Percentiles rank a stretch among this genome's conserved stretches.
phyloP scores from a whole-genome alignment of 2,888 invertebrate species.

The Heliconius charithonia region DNA sequence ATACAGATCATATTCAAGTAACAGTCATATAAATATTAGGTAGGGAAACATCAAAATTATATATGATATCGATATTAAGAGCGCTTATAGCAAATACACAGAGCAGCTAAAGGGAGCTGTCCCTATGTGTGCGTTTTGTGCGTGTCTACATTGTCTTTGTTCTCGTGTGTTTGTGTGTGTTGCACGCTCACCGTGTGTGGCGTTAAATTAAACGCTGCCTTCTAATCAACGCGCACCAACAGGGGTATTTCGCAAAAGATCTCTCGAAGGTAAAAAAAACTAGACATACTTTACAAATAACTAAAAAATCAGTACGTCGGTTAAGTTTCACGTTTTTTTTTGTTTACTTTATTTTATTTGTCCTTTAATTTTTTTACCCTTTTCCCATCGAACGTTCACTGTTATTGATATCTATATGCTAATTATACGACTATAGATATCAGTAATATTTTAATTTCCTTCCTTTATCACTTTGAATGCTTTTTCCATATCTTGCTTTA shows the following conservation, averaged over 20 bases:
- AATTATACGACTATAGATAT: conserved; percentile 67
- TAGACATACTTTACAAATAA: conserved; percentile 74
- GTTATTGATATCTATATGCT: conserved; percentile 67
- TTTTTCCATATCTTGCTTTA: conserved; percentile 80
- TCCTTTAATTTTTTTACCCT: conserved; percentile 60
- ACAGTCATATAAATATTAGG: conserved; percentile 38
- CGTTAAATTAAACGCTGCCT: conserved; percentile 80
- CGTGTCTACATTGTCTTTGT: conserved; percentile 84
- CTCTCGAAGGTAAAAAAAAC: conserved; percentile 95
- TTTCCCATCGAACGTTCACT: conserved; percentile 71
- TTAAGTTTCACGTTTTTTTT: conserved; percentile 69
- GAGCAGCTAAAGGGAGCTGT: conserved; percentile 73
- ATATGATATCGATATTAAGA: conserved; percentile 40
- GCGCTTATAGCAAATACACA: conserved; percentile 82
- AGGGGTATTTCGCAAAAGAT: conserved; percentile 98
- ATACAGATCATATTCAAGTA: conserved; percentile 32
- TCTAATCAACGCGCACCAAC: conserved; percentile 80
- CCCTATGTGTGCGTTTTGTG: conserved; percentile 82
- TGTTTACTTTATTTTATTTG: conserved; percentile 63
- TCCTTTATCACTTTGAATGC: conserved; percentile 74
- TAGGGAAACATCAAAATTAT: conserved; percentile 39
- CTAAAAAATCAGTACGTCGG: conserved; percentile 71
- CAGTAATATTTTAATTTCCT: conserved; percentile 64
- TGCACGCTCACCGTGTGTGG: conserved; percentile 84
- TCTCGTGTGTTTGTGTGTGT: conserved; percentile 85